Evolutionary conservation across 2,797 vertebrate genomes (phyloP), one percentile per base, ranked within the genome.

Genomic region (Delichon dasypus): DNA sequence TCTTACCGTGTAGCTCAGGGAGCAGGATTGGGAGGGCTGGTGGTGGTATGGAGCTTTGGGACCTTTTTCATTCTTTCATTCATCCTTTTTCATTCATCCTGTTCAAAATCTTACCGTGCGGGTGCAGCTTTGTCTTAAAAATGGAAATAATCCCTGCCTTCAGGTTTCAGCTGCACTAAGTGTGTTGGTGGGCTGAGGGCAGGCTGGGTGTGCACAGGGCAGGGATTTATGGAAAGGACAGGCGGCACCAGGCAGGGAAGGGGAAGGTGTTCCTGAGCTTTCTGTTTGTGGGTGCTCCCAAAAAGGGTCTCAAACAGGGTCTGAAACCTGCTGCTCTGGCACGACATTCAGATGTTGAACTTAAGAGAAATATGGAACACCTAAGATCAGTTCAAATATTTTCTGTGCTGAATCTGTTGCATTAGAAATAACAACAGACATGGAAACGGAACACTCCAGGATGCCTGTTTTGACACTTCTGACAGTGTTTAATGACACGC

Each of bases 1-100:
- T 18, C 16, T 6, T 3, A 40, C 47, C n/a, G 50, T 3, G 0
- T 0, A 27, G 51, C 50, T 36, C 16, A 5, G 45, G 62, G 48
- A 47, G 47, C 54, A 60, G 66, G 21, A 16, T 0, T 16, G 7
- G 32, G 14, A 20, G 11, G 30, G 51, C 58, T 47, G 53, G 7
- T 27, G 32, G 29, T 30, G 5, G 0, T 12, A 0, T 7, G 3
- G 0, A 29, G 20, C 19, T 50, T 60, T 40, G 23, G 19, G 4
- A 2, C 7, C 36, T 65, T 38, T 23, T 16, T 42, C 3, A 12
- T 36, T 84, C 47, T 38, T 66, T 64, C 13, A 29, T 62, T 79
- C 53, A 23, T 5, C 45, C 38, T 38, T 38, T 38, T 66, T 64
- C 13, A 29, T 62, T 79, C 53, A 23, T 5, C 29, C 36, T 48